phyloP scores from a whole-genome alignment of 2,888 invertebrate species.

The Horisme vitalbata region DNA sequence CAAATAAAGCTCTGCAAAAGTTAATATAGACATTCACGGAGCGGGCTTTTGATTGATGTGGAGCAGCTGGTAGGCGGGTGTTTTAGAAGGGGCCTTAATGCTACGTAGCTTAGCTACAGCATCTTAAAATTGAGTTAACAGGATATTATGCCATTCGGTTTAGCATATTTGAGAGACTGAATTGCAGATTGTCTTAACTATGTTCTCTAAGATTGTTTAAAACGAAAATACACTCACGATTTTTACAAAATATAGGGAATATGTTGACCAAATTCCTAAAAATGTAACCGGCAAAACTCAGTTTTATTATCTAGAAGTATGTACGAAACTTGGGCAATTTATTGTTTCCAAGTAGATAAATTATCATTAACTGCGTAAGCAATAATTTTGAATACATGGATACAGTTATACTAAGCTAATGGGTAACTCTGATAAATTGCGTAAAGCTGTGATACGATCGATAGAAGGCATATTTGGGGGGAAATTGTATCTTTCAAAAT shows the following conservation, averaged over 20 bases:
- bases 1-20: constrained; percentile 49
- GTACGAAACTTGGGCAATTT: constrained; percentile 36
- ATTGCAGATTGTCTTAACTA: not conserved
- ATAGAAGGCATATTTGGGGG: too few species aligned
- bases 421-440: constrained; percentile 35
- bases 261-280: too few species aligned
- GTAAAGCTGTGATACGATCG: too few species aligned
- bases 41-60: constrained; percentile 21
- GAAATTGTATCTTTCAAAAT: too few species aligned
- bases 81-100: not conserved
- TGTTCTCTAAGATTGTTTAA: too few species aligned
- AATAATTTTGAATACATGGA: constrained; percentile 31
- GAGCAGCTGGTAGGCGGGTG: constrained; percentile 14
- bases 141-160: not conserved
- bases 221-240: too few species aligned
- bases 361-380: constrained; percentile 31
- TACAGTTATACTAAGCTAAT: constrained; percentile 35
- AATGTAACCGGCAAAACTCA: constrained; percentile 27
- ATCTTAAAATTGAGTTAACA: constrained; percentile 4
- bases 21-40: constrained; percentile 35
- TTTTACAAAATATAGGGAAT: too few species aligned
- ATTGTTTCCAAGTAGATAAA: constrained; percentile 37
- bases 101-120: not conserved
- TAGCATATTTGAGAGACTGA: not conserved
- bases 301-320: constrained; percentile 32